Evolutionary conservation across 2,113 vertebrate genomes (phyloP), one percentile per base, ranked within the genome.

Genomic region (Chrysemys picta): DNA sequence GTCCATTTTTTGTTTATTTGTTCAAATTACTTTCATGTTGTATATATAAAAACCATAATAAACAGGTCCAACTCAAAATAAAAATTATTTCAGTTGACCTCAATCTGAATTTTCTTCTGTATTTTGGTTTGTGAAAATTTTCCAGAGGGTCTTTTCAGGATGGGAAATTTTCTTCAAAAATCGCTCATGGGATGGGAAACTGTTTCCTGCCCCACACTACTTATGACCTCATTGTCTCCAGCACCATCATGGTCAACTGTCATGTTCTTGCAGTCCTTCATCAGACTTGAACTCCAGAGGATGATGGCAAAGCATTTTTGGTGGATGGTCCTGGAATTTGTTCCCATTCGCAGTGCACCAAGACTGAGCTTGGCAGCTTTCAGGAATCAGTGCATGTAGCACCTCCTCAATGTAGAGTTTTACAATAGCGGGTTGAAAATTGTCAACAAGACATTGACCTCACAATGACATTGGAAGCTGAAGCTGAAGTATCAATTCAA

Each of bases 121-220:
- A 69, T 69, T 69, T 38, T 69, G 6, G 72, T 96, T 94, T 85
- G 82, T 62, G 53, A 31, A 94, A 72, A 88, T 91, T 93, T 93
- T 93, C 78, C 16, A 92, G 78, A 93, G 86, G 93, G 89, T 89
- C 53, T 95, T 96, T 93, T 91, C 81, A 93, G 38, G 54, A 42
- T 42, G 85, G 95, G 85, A 35, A 96, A 93, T 96, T 94, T 80
- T 75, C 88, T 21, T 83, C 86, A 65, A 85, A 87, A 88, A 65
- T 24, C 89, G 88, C 65, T 90, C 42, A 35, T 0, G 79, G 96
- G 65, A 79, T 93, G 3, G n/a, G 22, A 80, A 80, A 85, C 75
- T 25, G 42, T 47, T 1, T 29, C 2, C 11, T 24, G 84, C 42
- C 59, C 52, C 89, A 92, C 12, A 45, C 72, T 76, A 25, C 42